Conservation (phyloP, 2,888 invertebrate species). For the Hydrotaea diabolus region DNA sequence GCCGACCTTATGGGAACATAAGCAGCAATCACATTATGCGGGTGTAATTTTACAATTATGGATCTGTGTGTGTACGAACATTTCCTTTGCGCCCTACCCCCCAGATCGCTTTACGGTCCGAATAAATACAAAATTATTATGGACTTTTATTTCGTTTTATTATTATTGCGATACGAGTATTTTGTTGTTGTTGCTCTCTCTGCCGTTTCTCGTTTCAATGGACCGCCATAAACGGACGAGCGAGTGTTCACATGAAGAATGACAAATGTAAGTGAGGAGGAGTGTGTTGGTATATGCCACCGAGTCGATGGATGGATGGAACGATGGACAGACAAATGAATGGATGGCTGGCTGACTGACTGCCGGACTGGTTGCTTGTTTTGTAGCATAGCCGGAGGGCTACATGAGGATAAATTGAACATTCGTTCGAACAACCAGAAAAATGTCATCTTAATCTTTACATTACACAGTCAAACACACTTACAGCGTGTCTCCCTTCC, state of each 20-base stretch:
- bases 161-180: constrained; percentile 18
- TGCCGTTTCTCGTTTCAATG: too few species aligned
- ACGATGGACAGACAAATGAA: not conserved
- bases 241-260: not conserved
- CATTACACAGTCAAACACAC: not conserved
- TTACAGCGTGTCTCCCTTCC: too few species aligned
- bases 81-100: not conserved
- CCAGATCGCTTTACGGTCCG: not conserved
- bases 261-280: not conserved
- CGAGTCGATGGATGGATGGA: not conserved
- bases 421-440: not conserved
- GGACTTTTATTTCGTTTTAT: constrained; percentile 29
- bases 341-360: not conserved
- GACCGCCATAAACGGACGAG: not conserved
- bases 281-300: not conserved
- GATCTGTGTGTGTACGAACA: not conserved
- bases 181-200: too few species aligned
- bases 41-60: constrained; percentile 67
- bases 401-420: not conserved
- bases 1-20: not conserved
- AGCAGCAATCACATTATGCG: constrained; percentile 52
- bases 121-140: constrained; percentile 10
- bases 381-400: not conserved
- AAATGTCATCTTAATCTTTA: constrained; percentile 14
- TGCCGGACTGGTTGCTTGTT: not conserved